Conservation (phyloP, 37 sponge, comb jelly and placozoan species). For the Haliclona indistincta region DNA sequence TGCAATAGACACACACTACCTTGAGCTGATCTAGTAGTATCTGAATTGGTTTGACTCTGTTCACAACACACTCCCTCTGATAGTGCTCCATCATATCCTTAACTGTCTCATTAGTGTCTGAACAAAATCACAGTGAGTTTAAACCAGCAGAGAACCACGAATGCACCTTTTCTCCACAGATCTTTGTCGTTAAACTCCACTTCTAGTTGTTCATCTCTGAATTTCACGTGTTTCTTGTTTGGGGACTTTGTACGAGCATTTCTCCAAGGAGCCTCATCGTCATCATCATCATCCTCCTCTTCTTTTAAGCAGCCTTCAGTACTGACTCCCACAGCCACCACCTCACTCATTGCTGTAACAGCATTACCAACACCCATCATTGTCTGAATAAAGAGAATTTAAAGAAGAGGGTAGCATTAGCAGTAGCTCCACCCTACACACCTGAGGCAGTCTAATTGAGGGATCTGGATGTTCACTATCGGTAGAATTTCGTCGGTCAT, state of each 20-base stretch:
- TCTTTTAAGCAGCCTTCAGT: slow-evolving; percentile 1
- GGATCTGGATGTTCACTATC: too few relatives aligned
- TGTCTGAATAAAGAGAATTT: too few relatives aligned
- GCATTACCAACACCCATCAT: too few relatives aligned
- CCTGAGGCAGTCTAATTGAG: neutral
- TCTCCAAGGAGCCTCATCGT: neutral
- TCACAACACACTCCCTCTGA: slow-evolving; percentile 50
- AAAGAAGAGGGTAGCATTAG: too few relatives aligned
- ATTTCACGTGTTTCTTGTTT: slow-evolving; percentile 20
- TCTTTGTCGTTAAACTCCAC: slow-evolving; percentile 50
- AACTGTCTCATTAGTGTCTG: slow-evolving; percentile 68
- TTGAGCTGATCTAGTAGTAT: slow-evolving; percentile 79
- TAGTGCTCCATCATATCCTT: slow-evolving; percentile 66
- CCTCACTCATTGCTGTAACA: neutral
- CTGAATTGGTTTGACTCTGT: slow-evolving; percentile 50
- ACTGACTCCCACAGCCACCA: neutral
- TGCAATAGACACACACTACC: slow-evolving; percentile 24
- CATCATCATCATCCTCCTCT: neutral
- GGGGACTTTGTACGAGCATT: neutral
- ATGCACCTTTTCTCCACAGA: slow-evolving; percentile 57
- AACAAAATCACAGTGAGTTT: neutral
- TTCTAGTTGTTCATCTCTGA: slow-evolving; percentile 25
- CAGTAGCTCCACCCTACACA: too few relatives aligned
- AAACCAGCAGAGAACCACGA: neutral
- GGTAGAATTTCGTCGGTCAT: too few relatives aligned